phyloP scores from a whole-genome alignment of 2,888 invertebrate species.

The Sicus ferrugineus region DNA sequence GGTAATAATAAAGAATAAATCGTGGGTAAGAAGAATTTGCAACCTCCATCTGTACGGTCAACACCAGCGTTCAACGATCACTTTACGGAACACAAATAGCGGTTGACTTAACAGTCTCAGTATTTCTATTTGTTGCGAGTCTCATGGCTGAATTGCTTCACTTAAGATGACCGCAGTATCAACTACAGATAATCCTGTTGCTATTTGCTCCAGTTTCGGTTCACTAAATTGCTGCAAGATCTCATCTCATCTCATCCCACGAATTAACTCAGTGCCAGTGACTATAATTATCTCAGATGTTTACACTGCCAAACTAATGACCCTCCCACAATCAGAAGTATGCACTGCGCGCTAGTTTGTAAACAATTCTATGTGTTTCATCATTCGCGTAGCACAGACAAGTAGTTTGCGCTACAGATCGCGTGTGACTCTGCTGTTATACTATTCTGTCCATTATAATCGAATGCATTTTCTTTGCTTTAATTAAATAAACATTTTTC shows the following conservation, averaged over 20 bases:
- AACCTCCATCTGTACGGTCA: too few species aligned
- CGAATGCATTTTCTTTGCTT: neutral
- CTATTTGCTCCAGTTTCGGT: neutral
- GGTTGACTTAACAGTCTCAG: too few species aligned
- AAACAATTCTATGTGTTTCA: slow-evolving; percentile 1
- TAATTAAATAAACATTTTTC: neutral
- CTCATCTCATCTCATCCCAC: too few species aligned
- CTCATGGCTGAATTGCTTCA: too few species aligned
- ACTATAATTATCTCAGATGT: neutral
- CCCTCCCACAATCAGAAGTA: slow-evolving; percentile 7
- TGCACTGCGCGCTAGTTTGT: neutral
- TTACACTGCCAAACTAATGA: neutral
- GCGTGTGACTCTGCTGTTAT: neutral
- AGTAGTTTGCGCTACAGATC: neutral
- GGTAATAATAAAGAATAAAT: neutral
- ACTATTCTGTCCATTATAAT: neutral
- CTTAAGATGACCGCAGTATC: too few species aligned
- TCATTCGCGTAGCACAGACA: neutral
- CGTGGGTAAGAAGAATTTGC: too few species aligned
- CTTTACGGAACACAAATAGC: too few species aligned
- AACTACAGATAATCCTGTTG: neutral
- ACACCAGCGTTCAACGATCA: too few species aligned
- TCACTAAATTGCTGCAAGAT: neutral
- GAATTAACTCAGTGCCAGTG: too few species aligned
- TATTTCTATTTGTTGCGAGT: too few species aligned